Evolutionary conservation across 2,113 vertebrate species (phyloP).

Genomic region (Enhydra lutris): DNA sequence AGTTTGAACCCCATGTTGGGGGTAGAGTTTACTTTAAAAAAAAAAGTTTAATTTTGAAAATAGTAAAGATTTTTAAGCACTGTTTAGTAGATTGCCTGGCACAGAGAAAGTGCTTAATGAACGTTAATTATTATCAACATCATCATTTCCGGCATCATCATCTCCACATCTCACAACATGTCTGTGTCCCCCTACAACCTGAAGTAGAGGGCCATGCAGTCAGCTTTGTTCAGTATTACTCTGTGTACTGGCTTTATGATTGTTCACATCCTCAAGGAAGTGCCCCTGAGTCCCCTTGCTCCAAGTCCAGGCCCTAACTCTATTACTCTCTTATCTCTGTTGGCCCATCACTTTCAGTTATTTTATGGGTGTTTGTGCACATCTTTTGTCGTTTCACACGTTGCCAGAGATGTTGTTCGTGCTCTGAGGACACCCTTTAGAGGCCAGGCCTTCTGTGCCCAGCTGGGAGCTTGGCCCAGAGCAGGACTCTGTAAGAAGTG

Average conservation of each 20-base stretch:
- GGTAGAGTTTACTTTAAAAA: neutral
- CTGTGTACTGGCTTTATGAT: neutral
- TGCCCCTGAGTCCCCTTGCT: neutral
- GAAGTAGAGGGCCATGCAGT: neutral
- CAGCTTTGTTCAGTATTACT: neutral
- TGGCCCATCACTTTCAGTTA: neutral
- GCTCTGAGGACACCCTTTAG: neutral
- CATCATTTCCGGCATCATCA: neutral
- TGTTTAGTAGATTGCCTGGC: neutral
- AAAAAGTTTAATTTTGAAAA: conserved; percentile 39
- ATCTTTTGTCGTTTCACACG: neutral
- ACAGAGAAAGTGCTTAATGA: neutral
- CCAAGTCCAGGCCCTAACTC: neutral
- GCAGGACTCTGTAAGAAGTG: neutral
- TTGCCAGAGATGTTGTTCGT: neutral
- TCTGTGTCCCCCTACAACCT: neutral
- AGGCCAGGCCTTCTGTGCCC: neutral
- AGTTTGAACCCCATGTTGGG: neutral
- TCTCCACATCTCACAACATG: neutral
- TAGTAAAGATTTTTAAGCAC: neutral
- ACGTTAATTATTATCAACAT: neutral
- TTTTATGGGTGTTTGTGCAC: neutral
- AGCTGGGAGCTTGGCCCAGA: neutral
- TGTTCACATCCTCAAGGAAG: neutral
- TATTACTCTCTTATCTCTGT: neutral